Percentiles rank a stretch among this genome's conserved stretches.
These are phyloP conservation scores for Irena cyanogastra DNA, from an alignment of 2,113 vertebrate species.

Conservation along the genomic window DNA sequence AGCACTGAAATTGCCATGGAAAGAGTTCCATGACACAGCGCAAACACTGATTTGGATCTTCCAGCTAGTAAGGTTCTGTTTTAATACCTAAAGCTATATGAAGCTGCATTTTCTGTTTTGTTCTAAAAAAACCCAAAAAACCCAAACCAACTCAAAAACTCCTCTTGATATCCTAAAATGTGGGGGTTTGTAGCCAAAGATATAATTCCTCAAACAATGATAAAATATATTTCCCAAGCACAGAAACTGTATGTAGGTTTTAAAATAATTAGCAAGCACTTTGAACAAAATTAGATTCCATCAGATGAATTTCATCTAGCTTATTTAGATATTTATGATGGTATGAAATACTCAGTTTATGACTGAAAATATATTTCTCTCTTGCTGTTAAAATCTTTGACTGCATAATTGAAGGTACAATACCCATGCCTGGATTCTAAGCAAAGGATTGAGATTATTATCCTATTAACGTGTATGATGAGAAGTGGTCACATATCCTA, in stretches of 20 bases:
- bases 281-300: background rate
- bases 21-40: background rate
- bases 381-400: background rate
- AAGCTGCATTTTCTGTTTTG: background rate
- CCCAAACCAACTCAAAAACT: accelerated
- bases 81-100: background rate
- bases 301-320: background rate
- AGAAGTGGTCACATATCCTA: background rate
- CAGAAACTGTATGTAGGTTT: background rate
- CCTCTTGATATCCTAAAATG: background rate
- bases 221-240: background rate
- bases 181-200: background rate
- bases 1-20: background rate
- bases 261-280: background rate
- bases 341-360: background rate
- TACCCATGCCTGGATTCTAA: background rate
- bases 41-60: background rate
- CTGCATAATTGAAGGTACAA: background rate
- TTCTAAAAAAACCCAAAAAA: background rate
- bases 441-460: accelerated
- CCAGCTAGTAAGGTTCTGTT: background rate
- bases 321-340: background rate
- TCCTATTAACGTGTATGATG: background rate
- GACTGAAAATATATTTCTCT: background rate
- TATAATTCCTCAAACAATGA: background rate